These are phyloP conservation scores for Gymnocheta viridis DNA, from an alignment of 2,888 invertebrate species.

Conservation along the genomic window DNA sequence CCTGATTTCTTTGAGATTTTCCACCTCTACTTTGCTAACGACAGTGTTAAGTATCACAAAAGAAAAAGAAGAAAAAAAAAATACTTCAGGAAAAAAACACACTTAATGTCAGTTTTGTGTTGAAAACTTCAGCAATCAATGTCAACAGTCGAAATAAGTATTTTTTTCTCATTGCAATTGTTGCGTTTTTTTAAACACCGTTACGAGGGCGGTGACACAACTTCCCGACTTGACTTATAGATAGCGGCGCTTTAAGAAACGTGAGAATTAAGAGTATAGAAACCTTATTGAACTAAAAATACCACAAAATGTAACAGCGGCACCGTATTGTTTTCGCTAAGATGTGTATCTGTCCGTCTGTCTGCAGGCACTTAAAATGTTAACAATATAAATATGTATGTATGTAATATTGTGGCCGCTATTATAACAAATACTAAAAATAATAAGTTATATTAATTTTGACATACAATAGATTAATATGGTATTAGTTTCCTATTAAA, in stretches of 20 bases:
- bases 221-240: background rate
- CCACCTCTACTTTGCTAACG: slow-evolving; percentile 34
- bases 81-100: slow-evolving; percentile 18
- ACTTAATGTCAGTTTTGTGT: slow-evolving; percentile 61
- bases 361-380: too few species aligned
- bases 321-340: too few species aligned
- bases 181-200: background rate
- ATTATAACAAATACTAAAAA: too few species aligned
- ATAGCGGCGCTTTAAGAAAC: background rate
- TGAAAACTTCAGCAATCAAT: slow-evolving; percentile 58
- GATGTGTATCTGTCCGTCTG: too few species aligned
- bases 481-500: too few species aligned
- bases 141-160: slow-evolving; percentile 40
- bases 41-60: slow-evolving; percentile 20
- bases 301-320: too few species aligned
- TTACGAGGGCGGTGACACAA: background rate
- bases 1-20: slow-evolving; percentile 50
- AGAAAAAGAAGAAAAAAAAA: background rate
- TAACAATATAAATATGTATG: too few species aligned
- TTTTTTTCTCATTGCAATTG: slow-evolving; percentile 16
- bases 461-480: too few species aligned
- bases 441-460: too few species aligned
- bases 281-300: too few species aligned
- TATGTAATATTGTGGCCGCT: too few species aligned
- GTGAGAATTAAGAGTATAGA: too few species aligned